Conservation (phyloP, 2,888 invertebrate species). For the Drosophila mettleri region DNA sequence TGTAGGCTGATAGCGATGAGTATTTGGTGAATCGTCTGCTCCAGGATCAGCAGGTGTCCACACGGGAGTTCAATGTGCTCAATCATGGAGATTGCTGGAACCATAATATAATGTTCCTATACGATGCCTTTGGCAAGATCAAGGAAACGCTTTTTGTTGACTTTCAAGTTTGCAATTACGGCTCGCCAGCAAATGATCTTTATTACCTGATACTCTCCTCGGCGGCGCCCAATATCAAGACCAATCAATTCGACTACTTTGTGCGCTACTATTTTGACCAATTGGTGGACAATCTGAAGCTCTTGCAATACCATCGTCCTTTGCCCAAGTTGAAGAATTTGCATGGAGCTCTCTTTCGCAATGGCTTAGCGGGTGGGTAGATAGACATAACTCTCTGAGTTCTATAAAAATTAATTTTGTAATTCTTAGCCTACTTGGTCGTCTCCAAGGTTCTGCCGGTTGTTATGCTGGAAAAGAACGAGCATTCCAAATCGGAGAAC, state of each 20-base stretch:
- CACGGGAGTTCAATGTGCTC: conserved; percentile 80
- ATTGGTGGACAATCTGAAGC: conserved; percentile 79
- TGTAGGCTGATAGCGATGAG: conserved; percentile 73
- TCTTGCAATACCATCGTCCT: conserved; percentile 81
- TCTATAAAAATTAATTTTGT: background rate
- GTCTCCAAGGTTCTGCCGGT: conserved; percentile 81
- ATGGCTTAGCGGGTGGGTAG: conserved; percentile 81
- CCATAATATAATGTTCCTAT: conserved; percentile 83
- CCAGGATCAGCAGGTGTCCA: conserved; percentile 61
- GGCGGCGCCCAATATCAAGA: conserved; percentile 72
- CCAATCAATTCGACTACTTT: conserved; percentile 81
- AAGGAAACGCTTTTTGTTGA: conserved; percentile 79
- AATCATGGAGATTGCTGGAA: conserved; percentile 83
- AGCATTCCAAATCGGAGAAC: conserved; percentile 61
- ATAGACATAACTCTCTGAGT: background rate
- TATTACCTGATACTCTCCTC: conserved; percentile 79
- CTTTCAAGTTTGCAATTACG: conserved; percentile 80
- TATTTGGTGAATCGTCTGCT: conserved; percentile 78
- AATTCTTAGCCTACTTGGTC: conserved; percentile 75
- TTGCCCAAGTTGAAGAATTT: conserved; percentile 81
- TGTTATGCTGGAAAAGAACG: conserved; percentile 80
- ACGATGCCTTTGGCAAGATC: conserved; percentile 81
- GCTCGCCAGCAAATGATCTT: conserved; percentile 80
- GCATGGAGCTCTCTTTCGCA: conserved; percentile 76
- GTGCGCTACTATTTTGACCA: conserved; percentile 82